Conservation (phyloP, 2,113 vertebrate species). For the Apteryx mantelli region DNA sequence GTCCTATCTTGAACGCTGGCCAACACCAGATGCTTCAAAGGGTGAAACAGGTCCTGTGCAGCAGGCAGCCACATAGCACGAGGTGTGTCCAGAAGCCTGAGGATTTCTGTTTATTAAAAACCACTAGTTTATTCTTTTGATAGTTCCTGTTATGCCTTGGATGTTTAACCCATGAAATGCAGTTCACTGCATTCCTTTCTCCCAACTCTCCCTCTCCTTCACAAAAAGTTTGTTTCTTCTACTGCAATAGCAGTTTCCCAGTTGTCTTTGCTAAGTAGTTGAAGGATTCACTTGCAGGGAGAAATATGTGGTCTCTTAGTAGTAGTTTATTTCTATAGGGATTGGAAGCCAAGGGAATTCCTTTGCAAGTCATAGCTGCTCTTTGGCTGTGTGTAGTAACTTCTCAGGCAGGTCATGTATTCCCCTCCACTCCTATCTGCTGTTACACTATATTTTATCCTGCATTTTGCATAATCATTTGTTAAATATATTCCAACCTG, state of each 20-base stretch:
- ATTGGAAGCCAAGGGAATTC: slow-evolving; percentile 15
- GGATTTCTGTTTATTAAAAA: background rate
- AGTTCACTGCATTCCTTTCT: background rate
- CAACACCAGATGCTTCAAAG: background rate
- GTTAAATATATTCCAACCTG: slow-evolving; percentile 61
- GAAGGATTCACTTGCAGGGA: background rate
- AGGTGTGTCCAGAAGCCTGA: background rate
- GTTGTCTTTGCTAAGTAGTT: background rate
- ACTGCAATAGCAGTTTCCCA: background rate
- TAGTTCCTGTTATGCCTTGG: background rate
- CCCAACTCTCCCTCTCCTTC: background rate
- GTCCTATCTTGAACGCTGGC: background rate
- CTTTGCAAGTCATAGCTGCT: slow-evolving; percentile 29
- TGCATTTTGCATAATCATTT: slow-evolving; percentile 69
- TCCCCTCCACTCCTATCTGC: slow-evolving; percentile 40
- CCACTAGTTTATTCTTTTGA: background rate
- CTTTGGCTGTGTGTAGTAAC: slow-evolving; percentile 17
- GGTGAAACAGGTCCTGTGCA: background rate
- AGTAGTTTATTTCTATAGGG: slow-evolving; percentile 22
- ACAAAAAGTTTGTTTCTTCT: background rate
- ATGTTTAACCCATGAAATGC: background rate
- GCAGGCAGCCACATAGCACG: background rate
- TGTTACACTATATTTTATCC: slow-evolving; percentile 51
- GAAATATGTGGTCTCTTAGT: background rate
- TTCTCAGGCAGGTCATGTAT: slow-evolving; percentile 68